Evolutionary conservation across 2,113 vertebrate species (phyloP).

Genomic region (Podocnemis expansa): DNA sequence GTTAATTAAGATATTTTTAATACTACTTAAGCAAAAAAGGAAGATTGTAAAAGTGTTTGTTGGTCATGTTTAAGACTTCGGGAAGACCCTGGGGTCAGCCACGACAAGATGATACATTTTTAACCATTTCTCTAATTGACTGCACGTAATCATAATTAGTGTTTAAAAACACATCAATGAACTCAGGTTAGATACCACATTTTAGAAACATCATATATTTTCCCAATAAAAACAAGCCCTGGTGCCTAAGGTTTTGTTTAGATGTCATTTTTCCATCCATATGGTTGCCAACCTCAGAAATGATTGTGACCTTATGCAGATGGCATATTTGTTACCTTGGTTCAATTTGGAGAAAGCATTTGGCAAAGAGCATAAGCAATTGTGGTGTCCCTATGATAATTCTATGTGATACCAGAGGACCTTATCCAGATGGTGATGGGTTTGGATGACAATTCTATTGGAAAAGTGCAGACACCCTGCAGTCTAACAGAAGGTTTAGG

Average conservation of each 20-base stretch:
- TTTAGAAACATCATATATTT: not conserved
- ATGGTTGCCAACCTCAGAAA: conserved; percentile 2
- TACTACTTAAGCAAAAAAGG: not conserved
- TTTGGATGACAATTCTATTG: not conserved
- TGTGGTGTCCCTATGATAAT: not conserved
- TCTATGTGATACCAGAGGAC: not conserved
- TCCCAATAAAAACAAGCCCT: not conserved
- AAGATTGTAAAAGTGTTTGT: not conserved
- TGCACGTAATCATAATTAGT: not conserved
- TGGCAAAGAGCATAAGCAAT: not conserved
- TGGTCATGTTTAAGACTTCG: not conserved
- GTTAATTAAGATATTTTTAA: not conserved
- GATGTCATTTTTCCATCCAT: conserved; percentile 17
- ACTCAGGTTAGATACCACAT: not conserved
- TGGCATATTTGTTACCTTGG: conserved; percentile 27
- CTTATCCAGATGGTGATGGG: not conserved
- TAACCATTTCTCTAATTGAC: not conserved
- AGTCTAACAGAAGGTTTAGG: not conserved
- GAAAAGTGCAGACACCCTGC: not conserved
- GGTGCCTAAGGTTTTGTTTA: conserved; percentile 11
- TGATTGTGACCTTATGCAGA: not conserved
- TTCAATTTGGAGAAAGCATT: conserved; percentile 32
- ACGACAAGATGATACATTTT: not conserved
- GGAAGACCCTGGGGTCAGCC: not conserved
- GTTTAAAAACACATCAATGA: not conserved